Conservation (phyloP, 2,797 vertebrate genomes). For the Varecia variegata region DNA sequence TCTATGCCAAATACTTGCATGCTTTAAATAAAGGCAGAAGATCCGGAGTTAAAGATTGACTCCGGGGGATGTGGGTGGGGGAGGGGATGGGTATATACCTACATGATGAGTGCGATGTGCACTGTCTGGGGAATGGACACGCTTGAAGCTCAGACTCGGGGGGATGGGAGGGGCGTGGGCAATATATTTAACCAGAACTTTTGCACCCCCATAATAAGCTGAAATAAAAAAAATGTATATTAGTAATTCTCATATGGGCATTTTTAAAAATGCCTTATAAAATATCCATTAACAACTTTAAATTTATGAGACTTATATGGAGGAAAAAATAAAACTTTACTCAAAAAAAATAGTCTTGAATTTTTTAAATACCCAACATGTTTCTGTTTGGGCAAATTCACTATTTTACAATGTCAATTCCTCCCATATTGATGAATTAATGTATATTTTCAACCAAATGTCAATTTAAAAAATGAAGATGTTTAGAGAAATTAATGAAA, state of each 20-base stretch:
- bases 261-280: neutral
- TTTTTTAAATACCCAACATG: conserved; percentile 7
- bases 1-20: neutral
- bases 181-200: too few species aligned
- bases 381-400: conserved; percentile 13
- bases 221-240: neutral
- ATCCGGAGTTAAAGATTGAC: conserved; percentile 1
- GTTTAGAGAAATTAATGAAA: neutral
- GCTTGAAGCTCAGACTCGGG: too few species aligned
- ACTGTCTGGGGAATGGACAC: too few species aligned
- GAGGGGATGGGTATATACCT: too few species aligned
- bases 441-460: neutral
- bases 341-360: neutral
- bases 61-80: too few species aligned
- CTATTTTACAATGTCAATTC: conserved; percentile 15
- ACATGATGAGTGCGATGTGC: too few species aligned
- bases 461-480: neutral
- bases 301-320: neutral
- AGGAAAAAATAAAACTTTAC: conserved; percentile 12
- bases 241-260: neutral
- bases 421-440: neutral
- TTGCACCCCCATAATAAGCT: too few species aligned
- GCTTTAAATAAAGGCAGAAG: neutral
- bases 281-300: neutral
- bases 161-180: too few species aligned